phyloP scores from a whole-genome alignment of 2,888 invertebrate genomes.

The Therioaphis trifolii region DNA sequence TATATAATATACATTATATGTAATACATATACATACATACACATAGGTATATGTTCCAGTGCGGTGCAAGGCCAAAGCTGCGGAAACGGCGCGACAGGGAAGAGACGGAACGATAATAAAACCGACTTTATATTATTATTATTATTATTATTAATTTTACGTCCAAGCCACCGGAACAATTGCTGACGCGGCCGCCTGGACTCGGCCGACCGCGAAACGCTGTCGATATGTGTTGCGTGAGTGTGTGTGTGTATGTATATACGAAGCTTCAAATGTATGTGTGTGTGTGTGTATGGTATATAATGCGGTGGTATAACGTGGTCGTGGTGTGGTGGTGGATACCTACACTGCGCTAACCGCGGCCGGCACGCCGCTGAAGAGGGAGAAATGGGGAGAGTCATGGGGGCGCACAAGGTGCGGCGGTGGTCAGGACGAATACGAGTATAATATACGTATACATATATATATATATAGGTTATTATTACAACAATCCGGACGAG shows the following conservation, averaged over 20 bases:
- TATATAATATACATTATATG: too few relatives aligned
- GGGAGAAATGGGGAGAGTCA: not conserved
- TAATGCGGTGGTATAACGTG: not conserved
- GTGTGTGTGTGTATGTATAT: not conserved
- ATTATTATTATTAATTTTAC: conserved; percentile 20
- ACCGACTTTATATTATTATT: not conserved
- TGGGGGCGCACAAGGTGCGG: not conserved
- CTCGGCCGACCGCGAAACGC: conserved; percentile 4
- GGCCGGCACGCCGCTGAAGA: too few relatives aligned
- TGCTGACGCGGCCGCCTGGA: conserved; percentile 15
- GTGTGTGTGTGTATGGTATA: not conserved
- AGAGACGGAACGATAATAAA: too few relatives aligned
- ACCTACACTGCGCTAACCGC: not conserved
- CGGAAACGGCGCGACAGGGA: too few relatives aligned
- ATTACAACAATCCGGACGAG: conserved; percentile 29
- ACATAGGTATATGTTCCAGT: too few relatives aligned
- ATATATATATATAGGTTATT: not conserved
- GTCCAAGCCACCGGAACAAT: conserved; percentile 34
- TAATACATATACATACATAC: too few relatives aligned
- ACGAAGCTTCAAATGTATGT: not conserved
- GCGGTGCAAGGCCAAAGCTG: too few relatives aligned
- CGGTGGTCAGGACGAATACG: not conserved
- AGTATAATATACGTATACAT: not conserved
- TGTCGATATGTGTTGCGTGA: not conserved
- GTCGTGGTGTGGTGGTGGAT: not conserved